Conservation (phyloP, 2,113 vertebrate species). For the Eulacestoma nigropectus region DNA sequence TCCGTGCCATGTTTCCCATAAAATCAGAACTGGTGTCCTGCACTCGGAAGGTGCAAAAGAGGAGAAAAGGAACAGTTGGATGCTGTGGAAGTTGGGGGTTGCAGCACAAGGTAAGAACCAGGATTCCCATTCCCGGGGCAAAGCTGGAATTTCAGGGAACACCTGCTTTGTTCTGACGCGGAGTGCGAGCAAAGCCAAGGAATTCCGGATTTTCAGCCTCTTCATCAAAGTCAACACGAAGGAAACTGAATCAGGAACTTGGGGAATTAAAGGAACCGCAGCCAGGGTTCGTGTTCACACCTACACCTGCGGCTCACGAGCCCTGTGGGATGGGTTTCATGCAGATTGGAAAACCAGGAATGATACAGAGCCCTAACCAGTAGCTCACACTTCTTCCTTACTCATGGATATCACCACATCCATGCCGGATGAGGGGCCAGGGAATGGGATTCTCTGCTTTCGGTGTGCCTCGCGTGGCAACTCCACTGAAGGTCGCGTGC, state of each 20-base stretch:
- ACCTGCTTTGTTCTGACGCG: background rate
- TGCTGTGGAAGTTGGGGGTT: background rate
- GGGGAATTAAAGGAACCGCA: background rate
- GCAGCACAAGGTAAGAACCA: fast-evolving
- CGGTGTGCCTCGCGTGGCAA: fast-evolving
- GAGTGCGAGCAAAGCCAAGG: background rate
- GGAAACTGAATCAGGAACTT: background rate
- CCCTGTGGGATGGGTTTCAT: fast-evolving
- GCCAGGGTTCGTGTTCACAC: background rate
- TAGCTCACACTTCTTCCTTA: background rate
- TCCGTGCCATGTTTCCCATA: background rate
- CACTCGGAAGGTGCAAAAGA: background rate
- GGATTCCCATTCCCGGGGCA: background rate
- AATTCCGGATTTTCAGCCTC: background rate
- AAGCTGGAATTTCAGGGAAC: background rate
- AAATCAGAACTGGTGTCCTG: background rate
- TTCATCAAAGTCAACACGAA: background rate
- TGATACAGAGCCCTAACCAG: background rate
- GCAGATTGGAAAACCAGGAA: background rate
- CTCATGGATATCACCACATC: background rate
- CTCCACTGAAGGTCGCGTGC: background rate
- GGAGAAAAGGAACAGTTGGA: background rate
- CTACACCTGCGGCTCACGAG: background rate
- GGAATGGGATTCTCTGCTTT: background rate
- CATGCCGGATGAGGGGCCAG: background rate